phyloP scores from a whole-genome alignment of 1,140 invertebrate species.

The Nautilus pompilius region DNA sequence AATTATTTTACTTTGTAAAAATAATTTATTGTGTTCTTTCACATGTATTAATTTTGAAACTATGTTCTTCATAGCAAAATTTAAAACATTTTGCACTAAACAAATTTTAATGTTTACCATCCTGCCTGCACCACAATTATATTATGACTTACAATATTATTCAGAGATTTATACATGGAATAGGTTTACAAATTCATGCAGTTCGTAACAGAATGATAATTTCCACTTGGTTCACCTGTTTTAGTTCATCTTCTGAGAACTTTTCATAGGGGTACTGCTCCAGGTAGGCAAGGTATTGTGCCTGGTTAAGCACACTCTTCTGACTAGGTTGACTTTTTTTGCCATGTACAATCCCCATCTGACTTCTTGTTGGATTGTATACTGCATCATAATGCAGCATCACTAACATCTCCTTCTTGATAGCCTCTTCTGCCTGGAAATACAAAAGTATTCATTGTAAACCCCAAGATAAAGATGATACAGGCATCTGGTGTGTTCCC shows the following conservation, averaged over 20 bases:
- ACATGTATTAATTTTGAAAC: too few species aligned
- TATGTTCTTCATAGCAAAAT: too few species aligned
- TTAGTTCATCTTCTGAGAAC: slow-evolving; percentile 69
- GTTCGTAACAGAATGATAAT: slow-evolving; percentile 14
- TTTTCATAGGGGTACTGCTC: slow-evolving; percentile 82
- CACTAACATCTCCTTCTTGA: slow-evolving; percentile 94
- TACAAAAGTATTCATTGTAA: too few species aligned
- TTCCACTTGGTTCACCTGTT: slow-evolving; percentile 53
- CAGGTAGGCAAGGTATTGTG: slow-evolving; percentile 74
- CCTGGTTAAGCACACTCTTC: slow-evolving; percentile 59
- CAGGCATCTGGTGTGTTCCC: too few species aligned
- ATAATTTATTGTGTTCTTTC: too few species aligned
- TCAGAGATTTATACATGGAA: too few species aligned
- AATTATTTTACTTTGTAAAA: too few species aligned
- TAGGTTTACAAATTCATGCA: background rate
- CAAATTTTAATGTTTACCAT: too few species aligned
- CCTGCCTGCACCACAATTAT: too few species aligned
- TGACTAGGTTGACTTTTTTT: slow-evolving; percentile 50
- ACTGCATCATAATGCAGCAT: slow-evolving; percentile 86
- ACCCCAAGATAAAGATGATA: too few species aligned
- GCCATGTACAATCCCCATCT: slow-evolving; percentile 36
- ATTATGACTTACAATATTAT: too few species aligned
- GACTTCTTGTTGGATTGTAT: slow-evolving; percentile 56
- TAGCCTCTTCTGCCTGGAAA: slow-evolving; percentile 85
- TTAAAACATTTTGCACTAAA: too few species aligned